phyloP scores from a whole-genome alignment of 2,113 vertebrate genomes.

The Cavia aperea region DNA sequence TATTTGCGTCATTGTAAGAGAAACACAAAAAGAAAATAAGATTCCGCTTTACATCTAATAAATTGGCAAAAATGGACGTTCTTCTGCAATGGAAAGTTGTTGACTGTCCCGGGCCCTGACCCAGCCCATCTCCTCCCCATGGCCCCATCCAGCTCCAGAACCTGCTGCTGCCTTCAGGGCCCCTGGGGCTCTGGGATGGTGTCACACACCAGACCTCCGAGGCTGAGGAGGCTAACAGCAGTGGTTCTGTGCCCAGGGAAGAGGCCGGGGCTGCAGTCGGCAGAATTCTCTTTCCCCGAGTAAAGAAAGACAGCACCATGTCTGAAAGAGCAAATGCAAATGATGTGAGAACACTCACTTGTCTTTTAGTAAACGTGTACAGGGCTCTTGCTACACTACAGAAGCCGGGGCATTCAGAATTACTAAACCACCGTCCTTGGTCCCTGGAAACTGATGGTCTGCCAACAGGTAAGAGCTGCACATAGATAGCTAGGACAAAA shows the following conservation, averaged over 20 bases:
- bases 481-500: background rate
- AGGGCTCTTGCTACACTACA: background rate
- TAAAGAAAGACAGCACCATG: background rate
- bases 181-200: background rate
- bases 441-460: background rate
- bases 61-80: constrained; percentile 6
- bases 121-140: background rate
- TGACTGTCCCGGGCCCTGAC: background rate
- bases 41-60: background rate
- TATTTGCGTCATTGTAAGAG: background rate
- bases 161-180: background rate
- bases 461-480: background rate
- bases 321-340: background rate
- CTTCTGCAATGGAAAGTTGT: background rate
- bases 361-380: background rate
- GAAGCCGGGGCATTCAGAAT: background rate
- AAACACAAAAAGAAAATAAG: background rate
- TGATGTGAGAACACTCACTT: background rate
- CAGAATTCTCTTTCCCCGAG: background rate
- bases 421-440: background rate
- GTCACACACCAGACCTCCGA: background rate
- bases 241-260: background rate
- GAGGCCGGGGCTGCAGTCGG: background rate
- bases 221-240: background rate
- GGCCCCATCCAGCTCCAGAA: background rate